phyloP scores from a whole-genome alignment of 53 echinoderm and acorn worm genomes.

The Stichopus horrens region DNA sequence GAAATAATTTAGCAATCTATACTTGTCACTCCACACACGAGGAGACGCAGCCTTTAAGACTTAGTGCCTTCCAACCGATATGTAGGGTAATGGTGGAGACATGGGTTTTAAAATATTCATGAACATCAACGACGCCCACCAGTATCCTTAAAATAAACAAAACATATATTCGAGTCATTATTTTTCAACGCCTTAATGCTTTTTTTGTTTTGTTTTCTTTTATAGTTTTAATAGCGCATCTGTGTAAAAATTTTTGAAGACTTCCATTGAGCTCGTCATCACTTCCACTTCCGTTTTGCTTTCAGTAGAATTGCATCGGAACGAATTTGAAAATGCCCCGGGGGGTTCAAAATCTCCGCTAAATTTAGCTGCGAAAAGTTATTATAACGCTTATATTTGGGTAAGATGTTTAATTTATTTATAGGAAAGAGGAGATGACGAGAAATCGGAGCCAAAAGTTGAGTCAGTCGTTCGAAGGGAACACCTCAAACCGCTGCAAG shows the following conservation, averaged over 20 bases:
- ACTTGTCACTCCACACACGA: no score
- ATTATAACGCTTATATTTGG: neutral
- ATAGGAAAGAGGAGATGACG: neutral
- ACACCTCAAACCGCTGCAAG: no score
- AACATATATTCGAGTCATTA: neutral
- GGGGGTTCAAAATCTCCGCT: neutral
- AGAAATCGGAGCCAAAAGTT: neutral
- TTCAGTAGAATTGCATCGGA: neutral
- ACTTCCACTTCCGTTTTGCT: neutral
- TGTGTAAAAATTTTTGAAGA: neutral
- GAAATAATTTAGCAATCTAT: no score
- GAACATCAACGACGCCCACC: neutral
- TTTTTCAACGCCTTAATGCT: neutral
- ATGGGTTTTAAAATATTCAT: neutral
- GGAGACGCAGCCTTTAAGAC: no score
- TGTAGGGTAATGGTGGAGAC: neutral
- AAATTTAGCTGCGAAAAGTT: neutral
- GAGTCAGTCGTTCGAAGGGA: neutral
- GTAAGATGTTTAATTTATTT: neutral
- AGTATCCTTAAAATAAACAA: neutral
- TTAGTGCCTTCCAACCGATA: neutral
- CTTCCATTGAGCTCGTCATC: neutral
- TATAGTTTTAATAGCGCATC: neutral
- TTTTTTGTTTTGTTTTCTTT: neutral
- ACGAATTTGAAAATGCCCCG: neutral